Evolutionary conservation across 2,888 invertebrate genomes (phyloP), one percentile per base, ranked within the genome.

Genomic region (Philhelius pedissequus): DNA sequence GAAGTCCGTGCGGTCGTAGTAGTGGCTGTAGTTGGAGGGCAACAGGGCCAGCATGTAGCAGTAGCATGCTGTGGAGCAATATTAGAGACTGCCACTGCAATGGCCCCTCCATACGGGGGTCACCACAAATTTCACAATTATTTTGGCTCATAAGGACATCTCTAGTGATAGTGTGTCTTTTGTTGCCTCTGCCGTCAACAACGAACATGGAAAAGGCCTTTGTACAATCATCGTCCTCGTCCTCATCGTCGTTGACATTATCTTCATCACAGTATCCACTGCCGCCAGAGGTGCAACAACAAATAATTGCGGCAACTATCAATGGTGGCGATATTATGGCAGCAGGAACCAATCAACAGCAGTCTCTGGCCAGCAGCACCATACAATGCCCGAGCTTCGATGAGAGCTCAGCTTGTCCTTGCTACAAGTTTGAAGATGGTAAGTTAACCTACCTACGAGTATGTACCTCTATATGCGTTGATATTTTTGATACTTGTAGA

Each of bases 381-480:
- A 90, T 91, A 66, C 90, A 95, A 90, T 96, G 96, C 90, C 96
- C 96, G 81, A 95, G 94, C 89, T 93, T 95, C 89, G 94, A 95
- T 89, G 94, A 95, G 88, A 96, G 95, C 91, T 95, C 96, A 48
- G 95, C 95, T 87, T 98, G 97, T 91, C 96, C 97, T 6, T 98
- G 97, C 92, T 97, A 97, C 93, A 96, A 96, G 91, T 96, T 97
- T 92, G 97, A 97, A 92, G 97, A 97, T 92, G 97, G 94, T 94
- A 91, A 90, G 93, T 89, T 11, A 7, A 20, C 9, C 18, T 18
- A 13, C 3, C 3, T 5, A 6, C 9, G 11, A 30, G 27, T 13
- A 5, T 9, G 0, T 30, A 30, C 4, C 9, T n/a, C n/a, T n/a
- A n/a, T n/a, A n/a, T n/a, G 2, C 27, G 5, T 7, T 6, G 5